These are phyloP conservation scores for Brachypalpus laphriformis DNA, from an alignment of 2,888 invertebrate genomes.

Conservation along the genomic window DNA sequence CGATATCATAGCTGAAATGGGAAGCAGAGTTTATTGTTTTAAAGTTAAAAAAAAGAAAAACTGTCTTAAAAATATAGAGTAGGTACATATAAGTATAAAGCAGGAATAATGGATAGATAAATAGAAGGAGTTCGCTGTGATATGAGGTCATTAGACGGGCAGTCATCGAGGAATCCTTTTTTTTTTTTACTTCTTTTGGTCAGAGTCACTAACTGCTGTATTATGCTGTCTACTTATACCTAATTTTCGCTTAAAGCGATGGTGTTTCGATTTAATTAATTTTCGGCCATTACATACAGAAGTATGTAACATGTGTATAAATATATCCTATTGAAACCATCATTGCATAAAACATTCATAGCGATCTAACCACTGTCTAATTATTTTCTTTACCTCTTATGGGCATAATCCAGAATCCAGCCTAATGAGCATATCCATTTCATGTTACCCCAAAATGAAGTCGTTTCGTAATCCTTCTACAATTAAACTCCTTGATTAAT, in stretches of 20 bases:
- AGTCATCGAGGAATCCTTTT: too few species aligned
- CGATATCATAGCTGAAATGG: slow-evolving; percentile 91
- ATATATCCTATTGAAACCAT: background rate
- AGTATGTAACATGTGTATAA: too few species aligned
- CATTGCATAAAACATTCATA: background rate
- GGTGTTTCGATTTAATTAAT: background rate
- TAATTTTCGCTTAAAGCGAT: background rate
- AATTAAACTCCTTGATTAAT: slow-evolving; percentile 18
- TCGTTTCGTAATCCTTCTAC: background rate
- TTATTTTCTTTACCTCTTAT: slow-evolving; percentile 1
- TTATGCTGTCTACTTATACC: too few species aligned
- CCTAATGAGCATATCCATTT: background rate
- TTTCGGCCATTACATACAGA: background rate
- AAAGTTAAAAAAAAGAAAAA: background rate
- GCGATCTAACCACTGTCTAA: background rate
- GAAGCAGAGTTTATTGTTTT: slow-evolving; percentile 30
- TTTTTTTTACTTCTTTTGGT: too few species aligned
- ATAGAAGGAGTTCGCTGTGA: too few species aligned
- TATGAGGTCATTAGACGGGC: too few species aligned
- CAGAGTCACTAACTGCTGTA: too few species aligned
- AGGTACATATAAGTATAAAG: too few species aligned
- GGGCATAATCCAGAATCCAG: background rate
- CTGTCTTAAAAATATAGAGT: background rate
- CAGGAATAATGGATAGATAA: background rate
- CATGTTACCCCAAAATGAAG: background rate